Percentiles rank a stretch among this genome's conserved stretches.
Evolutionary conservation across 2,888 invertebrate genomes (phyloP).

Genomic region (Ptychoptera contaminata): DNA sequence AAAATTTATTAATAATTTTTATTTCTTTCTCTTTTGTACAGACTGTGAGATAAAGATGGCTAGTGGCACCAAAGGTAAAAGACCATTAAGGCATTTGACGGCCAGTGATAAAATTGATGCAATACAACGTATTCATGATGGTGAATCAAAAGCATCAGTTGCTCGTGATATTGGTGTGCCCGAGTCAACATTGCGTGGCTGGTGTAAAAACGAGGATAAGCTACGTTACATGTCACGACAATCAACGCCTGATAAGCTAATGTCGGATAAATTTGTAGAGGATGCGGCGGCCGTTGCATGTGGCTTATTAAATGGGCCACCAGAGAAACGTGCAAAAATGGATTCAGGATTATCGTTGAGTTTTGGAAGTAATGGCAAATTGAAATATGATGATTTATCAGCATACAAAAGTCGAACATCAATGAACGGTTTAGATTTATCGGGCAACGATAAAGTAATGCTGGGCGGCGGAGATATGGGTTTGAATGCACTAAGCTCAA

Average conservation of each 20-base stretch:
- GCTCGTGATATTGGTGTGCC: conserved; percentile 75
- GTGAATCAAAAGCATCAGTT: conserved; percentile 73
- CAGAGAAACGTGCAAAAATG: conserved; percentile 27
- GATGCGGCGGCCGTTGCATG: conserved; percentile 16
- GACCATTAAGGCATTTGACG: conserved; percentile 61
- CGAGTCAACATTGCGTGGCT: conserved; percentile 70
- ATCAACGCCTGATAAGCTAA: conserved; percentile 43
- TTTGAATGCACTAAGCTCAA: conserved; percentile 22
- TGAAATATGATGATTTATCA: conserved; percentile 27
- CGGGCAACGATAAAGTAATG: conserved; percentile 11
- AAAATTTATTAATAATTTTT: too few relatives aligned
- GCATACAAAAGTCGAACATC: conserved; percentile 23
- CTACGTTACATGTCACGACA: conserved; percentile 51
- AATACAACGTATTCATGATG: conserved; percentile 66
- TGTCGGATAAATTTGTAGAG: conserved; percentile 21
- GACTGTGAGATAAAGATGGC: conserved; percentile 5
- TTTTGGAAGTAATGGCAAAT: conserved; percentile 23
- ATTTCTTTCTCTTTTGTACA: too few relatives aligned
- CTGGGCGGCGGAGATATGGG: conserved; percentile 16
- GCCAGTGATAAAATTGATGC: conserved; percentile 68
- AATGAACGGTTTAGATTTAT: conserved; percentile 24
- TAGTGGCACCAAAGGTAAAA: conserved; percentile 47
- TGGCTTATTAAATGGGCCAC: conserved; percentile 20
- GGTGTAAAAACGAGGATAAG: conserved; percentile 79
- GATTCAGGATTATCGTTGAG: conserved; percentile 24